phyloP scores from a whole-genome alignment of 2,113 vertebrate species.

The Paramormyrops kingsleyae region DNA sequence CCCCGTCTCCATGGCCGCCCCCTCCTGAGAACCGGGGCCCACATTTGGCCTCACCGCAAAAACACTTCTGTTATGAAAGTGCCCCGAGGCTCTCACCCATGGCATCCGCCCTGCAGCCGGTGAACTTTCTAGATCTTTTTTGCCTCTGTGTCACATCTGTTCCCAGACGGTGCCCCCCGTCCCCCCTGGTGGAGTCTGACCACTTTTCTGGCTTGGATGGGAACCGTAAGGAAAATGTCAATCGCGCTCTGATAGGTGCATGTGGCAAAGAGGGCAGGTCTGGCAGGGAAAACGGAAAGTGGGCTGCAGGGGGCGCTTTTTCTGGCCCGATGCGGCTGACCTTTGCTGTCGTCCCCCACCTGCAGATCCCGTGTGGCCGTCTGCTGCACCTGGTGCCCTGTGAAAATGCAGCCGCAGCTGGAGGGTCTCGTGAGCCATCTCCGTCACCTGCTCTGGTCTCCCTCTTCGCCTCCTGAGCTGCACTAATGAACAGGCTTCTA shows the following conservation, averaged over 20 bases:
- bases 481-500: slow-evolving; percentile 75
- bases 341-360: slow-evolving; percentile 22
- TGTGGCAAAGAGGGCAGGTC: background rate
- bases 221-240: background rate
- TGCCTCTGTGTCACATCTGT: background rate
- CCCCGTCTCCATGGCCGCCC: background rate
- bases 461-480: slow-evolving; percentile 60
- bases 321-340: background rate
- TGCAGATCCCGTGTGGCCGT: slow-evolving; percentile 30
- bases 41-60: background rate
- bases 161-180: background rate
- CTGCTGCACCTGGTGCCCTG: slow-evolving; percentile 46
- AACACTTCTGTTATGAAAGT: background rate
- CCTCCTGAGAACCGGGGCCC: background rate
- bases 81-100: background rate
- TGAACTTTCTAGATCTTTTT: background rate
- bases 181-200: background rate
- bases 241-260: background rate
- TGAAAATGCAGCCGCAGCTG: slow-evolving; percentile 42
- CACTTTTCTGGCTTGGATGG: background rate
- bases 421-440: background rate
- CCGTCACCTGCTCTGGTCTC: background rate
- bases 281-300: background rate
- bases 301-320: slow-evolving; percentile 9
- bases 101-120: background rate